phyloP scores from a whole-genome alignment of 2,888 invertebrate species.

The Cataglyphis rosenhaueri region DNA sequence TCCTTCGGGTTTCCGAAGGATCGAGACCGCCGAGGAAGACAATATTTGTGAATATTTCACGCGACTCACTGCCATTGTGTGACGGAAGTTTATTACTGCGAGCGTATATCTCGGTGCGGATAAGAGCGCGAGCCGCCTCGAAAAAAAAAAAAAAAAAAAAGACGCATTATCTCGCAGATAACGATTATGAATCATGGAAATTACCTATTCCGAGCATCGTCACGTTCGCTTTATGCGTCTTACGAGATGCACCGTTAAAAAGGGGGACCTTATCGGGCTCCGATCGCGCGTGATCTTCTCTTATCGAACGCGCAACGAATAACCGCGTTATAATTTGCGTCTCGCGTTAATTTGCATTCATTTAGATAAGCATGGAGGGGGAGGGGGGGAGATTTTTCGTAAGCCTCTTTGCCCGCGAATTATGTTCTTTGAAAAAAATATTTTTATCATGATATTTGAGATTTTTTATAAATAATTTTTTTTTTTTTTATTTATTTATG shows the following conservation, averaged over 20 bases:
- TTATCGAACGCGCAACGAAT: constrained; percentile 17
- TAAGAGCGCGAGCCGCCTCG: constrained; percentile 17
- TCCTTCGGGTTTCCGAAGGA: not conserved
- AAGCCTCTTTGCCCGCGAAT: not conserved
- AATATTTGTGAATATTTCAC: not conserved
- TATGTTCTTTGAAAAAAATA: not conserved
- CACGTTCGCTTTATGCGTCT: constrained; percentile 33
- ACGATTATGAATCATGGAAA: constrained; percentile 53
- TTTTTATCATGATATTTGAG: not conserved
- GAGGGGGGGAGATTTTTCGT: not conserved
- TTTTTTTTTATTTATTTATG: not conserved
- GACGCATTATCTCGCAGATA: constrained; percentile 40
- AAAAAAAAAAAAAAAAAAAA: not conserved
- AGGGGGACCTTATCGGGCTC: constrained; percentile 18
- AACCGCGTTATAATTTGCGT: constrained; percentile 11
- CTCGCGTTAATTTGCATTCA: constrained; percentile 34
- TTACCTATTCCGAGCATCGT: constrained; percentile 43
- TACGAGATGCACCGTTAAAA: constrained; percentile 38
- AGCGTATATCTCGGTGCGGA: constrained; percentile 8
- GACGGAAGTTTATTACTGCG: not conserved
- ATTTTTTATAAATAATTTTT: not conserved
- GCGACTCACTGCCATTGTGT: not conserved
- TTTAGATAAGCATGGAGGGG: constrained; percentile 23
- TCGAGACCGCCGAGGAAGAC: not conserved
- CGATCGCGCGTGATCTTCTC: constrained; percentile 24